Evolutionary conservation across 2,113 vertebrate genomes (phyloP).

Genomic region (Mormyrus iriodes): DNA sequence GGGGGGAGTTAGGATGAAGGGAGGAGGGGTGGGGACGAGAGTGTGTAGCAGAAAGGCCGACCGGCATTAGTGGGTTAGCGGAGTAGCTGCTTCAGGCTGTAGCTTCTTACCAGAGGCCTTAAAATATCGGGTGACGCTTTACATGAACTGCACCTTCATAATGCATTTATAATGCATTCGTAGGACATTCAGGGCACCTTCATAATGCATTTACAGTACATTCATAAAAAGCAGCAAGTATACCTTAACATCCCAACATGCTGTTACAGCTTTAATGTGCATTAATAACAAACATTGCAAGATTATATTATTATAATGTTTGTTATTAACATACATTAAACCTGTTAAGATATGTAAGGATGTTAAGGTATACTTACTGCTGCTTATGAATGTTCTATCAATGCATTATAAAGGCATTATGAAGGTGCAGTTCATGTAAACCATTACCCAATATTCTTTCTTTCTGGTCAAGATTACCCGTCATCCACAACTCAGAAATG

Average conservation of each 20-base stretch:
- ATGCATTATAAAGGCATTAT: not conserved
- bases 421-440: not conserved
- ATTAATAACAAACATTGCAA: not conserved
- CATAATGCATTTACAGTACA: not conserved
- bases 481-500: not conserved
- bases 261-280: too few species aligned
- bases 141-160: not conserved
- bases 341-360: not conserved
- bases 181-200: not conserved
- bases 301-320: not conserved
- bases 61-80: constrained; percentile 55
- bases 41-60: constrained; percentile 61
- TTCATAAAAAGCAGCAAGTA: not conserved
- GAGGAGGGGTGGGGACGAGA: constrained; percentile 52
- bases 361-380: not conserved
- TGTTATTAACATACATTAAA: not conserved
- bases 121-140: not conserved
- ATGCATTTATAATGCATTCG: not conserved
- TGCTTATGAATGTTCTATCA: not conserved
- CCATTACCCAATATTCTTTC: too few species aligned
- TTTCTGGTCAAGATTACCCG: too few species aligned
- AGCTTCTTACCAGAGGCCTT: constrained; percentile 39
- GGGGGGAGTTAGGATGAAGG: constrained; percentile 23
- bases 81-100: constrained; percentile 47
- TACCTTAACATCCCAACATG: not conserved